A percentile compares a stretch with the other conserved stretches of the same genome.
phyloP scores from a whole-genome alignment of 2,113 vertebrate species.

The Scytalopus superciliaris region DNA sequence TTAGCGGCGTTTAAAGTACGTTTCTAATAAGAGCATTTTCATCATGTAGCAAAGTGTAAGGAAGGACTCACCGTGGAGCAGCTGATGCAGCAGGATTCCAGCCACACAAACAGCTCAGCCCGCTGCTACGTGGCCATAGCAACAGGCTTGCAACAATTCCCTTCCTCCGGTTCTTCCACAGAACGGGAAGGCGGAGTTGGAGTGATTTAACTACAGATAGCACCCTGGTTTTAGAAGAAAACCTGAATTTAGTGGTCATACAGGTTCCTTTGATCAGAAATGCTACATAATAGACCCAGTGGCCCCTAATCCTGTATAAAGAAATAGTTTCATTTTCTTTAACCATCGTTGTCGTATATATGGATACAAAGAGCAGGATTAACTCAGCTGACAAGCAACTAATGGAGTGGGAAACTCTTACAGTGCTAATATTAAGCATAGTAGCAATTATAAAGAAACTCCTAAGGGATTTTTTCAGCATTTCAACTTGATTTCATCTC shows the following conservation, averaged over 20 bases:
- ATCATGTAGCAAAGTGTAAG: background rate
- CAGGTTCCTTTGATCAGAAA: background rate
- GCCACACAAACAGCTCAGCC: background rate
- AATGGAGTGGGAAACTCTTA: background rate
- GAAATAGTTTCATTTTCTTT: background rate
- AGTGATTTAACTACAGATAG: background rate
- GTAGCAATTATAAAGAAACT: background rate
- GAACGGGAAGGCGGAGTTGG: background rate
- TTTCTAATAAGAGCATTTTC: background rate
- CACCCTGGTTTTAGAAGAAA: background rate
- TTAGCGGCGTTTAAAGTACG: background rate
- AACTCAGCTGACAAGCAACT: background rate
- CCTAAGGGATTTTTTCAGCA: background rate
- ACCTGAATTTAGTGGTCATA: background rate
- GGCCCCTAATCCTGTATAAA: background rate
- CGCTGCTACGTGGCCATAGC: conserved; percentile 44
- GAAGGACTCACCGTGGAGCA: conserved; percentile 37
- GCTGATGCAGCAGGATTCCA: conserved; percentile 19
- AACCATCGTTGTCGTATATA: background rate
- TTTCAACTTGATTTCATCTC: background rate
- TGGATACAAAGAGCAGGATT: background rate
- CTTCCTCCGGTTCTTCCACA: background rate
- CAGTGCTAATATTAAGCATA: background rate
- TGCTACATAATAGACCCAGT: background rate
- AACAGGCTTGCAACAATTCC: conserved; percentile 31